Evolutionary conservation across 2,888 invertebrate genomes (phyloP).

Genomic region (Pachycephus smyrnensis): DNA sequence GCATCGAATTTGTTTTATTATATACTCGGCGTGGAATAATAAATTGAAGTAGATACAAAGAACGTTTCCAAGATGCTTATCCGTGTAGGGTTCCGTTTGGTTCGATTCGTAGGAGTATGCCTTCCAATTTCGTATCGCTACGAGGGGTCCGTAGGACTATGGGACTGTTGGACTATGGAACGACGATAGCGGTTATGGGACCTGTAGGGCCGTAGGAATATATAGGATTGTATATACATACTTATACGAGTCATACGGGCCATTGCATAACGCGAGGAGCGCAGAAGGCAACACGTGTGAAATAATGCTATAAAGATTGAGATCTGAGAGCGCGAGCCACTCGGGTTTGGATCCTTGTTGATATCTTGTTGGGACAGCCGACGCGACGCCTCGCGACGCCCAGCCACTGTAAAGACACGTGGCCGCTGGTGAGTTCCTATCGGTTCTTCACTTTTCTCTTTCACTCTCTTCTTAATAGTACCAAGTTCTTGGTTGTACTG

Average conservation of each 20-base stretch:
- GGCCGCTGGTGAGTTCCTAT: not conserved
- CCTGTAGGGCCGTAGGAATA: not conserved
- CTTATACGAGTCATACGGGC: not conserved
- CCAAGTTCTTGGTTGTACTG: not conserved
- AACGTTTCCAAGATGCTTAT: constrained; percentile 32
- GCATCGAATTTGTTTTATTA: not conserved
- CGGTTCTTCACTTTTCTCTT: not conserved
- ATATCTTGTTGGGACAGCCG: constrained; percentile 6
- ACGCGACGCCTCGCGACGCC: not conserved
- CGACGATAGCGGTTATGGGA: constrained; percentile 7
- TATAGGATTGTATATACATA: not conserved
- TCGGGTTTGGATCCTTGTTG: not conserved
- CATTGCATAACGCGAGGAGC: constrained; percentile 19
- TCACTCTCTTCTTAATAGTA: not conserved
- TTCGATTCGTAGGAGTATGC: not conserved
- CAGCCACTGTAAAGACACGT: not conserved
- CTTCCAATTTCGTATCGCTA: constrained; percentile 23
- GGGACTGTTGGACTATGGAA: constrained; percentile 16
- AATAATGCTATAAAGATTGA: constrained; percentile 25
- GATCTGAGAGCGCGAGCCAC: constrained; percentile 14
- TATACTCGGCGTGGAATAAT: not conserved
- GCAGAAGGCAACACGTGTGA: constrained; percentile 22
- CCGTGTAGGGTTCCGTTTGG: constrained; percentile 15
- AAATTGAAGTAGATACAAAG: not conserved
- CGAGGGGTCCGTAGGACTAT: constrained; percentile 20